phyloP scores from a whole-genome alignment of 2,797 vertebrate genomes.

The Enteromius argenteus region DNA sequence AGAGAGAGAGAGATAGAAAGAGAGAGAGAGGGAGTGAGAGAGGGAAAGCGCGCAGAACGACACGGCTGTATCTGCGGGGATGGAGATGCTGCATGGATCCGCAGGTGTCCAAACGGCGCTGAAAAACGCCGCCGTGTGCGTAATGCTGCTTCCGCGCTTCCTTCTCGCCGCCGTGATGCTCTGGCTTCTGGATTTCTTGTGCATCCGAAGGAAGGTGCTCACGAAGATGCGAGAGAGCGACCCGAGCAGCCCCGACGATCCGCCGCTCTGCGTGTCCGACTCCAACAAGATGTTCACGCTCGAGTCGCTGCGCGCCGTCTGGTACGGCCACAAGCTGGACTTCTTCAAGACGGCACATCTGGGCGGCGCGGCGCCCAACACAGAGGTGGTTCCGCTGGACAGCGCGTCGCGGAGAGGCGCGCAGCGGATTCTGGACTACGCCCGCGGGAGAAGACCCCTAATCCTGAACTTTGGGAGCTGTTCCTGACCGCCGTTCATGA shows the following conservation, averaged over 20 bases:
- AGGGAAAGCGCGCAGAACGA: conserved; percentile 4
- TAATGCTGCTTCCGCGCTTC: conserved; percentile 95
- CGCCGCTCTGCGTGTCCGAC: conserved; percentile 93
- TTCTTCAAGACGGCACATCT: conserved; percentile 94
- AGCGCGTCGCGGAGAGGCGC: conserved; percentile 78
- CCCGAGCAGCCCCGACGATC: conserved; percentile 85
- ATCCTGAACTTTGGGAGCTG: conserved; percentile 98
- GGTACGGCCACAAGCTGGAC: conserved; percentile 97
- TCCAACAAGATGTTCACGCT: conserved; percentile 94
- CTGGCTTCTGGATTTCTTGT: conserved; percentile 96
- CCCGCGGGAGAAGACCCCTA: conserved; percentile 87
- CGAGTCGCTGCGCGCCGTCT: conserved; percentile 94
- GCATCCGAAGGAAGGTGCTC: conserved; percentile 92
- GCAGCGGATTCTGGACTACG: conserved; percentile 86
- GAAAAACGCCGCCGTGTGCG: conserved; percentile 88
- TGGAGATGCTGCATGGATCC: conserved; percentile 86
- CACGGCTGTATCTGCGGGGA: conserved; percentile 43
- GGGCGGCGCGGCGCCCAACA: conserved; percentile 90
- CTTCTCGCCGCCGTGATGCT: conserved; percentile 92
- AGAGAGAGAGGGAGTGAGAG: not conserved
- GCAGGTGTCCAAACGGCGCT: conserved; percentile 88
- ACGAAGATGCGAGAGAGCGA: conserved; percentile 74
- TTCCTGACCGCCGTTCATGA: conserved; percentile 99
- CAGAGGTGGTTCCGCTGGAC: conserved; percentile 90
- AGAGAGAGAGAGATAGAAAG: conserved; percentile 25